Evolutionary conservation across 2,113 vertebrate genomes (phyloP).

Genomic region (Elephantulus edwardii): DNA sequence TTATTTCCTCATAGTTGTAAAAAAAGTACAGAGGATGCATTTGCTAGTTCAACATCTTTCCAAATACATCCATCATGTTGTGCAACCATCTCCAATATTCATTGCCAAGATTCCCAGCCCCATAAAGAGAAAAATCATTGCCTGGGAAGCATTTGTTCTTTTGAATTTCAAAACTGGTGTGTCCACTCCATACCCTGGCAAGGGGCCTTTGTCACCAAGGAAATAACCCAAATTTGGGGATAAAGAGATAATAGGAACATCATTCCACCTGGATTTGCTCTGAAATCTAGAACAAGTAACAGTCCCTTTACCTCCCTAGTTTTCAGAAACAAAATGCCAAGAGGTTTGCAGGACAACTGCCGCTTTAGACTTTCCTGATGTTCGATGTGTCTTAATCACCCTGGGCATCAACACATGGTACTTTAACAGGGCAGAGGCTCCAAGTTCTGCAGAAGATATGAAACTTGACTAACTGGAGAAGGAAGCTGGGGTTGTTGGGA

Average conservation of each 20-base stretch:
- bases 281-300: neutral
- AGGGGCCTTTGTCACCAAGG: neutral
- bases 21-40: neutral
- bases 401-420: neutral
- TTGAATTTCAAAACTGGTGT: neutral
- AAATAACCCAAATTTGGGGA: neutral
- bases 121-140: neutral
- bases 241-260: neutral
- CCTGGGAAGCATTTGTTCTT: neutral
- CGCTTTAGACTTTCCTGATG: neutral
- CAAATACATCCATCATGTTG: neutral
- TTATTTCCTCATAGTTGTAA: neutral
- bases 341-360: neutral
- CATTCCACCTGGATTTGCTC: neutral
- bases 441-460: neutral
- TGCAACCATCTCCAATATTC: neutral
- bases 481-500: neutral
- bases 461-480: neutral
- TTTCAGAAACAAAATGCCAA: neutral
- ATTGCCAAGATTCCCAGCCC: neutral
- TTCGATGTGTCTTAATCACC: neutral
- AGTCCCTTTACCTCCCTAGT: neutral
- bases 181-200: neutral
- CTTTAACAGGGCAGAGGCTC: neutral
- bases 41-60: neutral